Base-by-base conservation (phyloP, 2,797 vertebrate species). In the Sphenopsis melanotis region DNA sequence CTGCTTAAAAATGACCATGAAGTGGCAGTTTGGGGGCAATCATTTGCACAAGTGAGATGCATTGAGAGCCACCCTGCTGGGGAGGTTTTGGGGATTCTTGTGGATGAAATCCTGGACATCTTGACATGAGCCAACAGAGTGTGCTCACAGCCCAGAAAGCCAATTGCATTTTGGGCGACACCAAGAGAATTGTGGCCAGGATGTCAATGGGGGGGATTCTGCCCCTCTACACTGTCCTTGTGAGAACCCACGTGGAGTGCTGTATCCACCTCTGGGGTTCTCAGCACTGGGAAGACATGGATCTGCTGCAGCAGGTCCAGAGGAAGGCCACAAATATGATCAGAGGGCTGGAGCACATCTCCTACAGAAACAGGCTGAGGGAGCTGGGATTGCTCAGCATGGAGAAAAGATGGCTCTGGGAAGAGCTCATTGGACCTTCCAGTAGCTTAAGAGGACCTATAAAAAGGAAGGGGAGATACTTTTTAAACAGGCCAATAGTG, bases 231-330 rank as follows among this genome's bases (percentile, higher is more conserved):
- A 15, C 17, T 6, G 3, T 16, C 36, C 20, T 36, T 11, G 18
- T 44, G 44, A 63, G 29, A 56, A 7, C 13, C 20, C 56, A 44
- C 0, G 0, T 27, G n/a, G n/a, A 39, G 21, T 27, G 10, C 50
- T 34, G 14, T 9, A 37, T 30, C 42, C 50, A 44, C n/a, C 17
- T 30, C 36, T 15, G n/a, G 29, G 8, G 11, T 11, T 29, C 36
- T 26, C 56, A 50, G 21, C 37, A 19, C 11, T 8, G 5, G 14
- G 34, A 69, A 26, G 9, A 37, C 3, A 9, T 9, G n/a, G 36
- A 56, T 16, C 27, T 82, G 14, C 16, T 50, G 15, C n/a, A 65
- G 23, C 3, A 29, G 32, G 37, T 63, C 64, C 50, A 39, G 37
- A 64, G 20, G 10, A 70, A 36, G 17, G 20, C 14, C 7, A 18